Evolutionary conservation across 2,888 invertebrate genomes (phyloP).

Genomic region (Rutpela maculata): DNA sequence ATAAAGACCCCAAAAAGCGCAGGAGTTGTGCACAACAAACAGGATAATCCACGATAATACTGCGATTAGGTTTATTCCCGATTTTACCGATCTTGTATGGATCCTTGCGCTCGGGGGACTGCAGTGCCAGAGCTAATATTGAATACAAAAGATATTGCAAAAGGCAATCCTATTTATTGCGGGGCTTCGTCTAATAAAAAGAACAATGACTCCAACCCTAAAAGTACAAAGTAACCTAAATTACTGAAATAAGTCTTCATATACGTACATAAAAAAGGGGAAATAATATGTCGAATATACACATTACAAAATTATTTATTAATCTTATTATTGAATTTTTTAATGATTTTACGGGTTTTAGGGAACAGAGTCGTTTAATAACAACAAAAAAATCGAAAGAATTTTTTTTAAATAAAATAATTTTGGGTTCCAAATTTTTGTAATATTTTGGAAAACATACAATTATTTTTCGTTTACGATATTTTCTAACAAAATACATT

Average conservation of each 20-base stretch:
- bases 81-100: constrained; percentile 7
- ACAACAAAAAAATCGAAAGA: too few species aligned
- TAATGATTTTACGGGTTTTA: too few species aligned
- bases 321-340: not conserved
- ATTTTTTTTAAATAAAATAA: too few species aligned
- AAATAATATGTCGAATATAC: not conserved
- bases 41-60: constrained; percentile 18
- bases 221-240: not conserved
- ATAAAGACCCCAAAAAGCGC: constrained; percentile 17
- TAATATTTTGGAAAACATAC: too few species aligned
- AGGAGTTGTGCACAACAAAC: constrained; percentile 2
- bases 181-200: not conserved
- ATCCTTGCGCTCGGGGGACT: not conserved
- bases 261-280: not conserved
- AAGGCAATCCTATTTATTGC: not conserved
- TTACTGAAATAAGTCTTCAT: not conserved
- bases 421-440: too few species aligned
- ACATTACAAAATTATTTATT: not conserved
- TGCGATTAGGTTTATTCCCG: constrained; percentile 12
- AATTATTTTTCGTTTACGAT: too few species aligned
- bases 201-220: not conserved
- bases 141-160: constrained; percentile 1
- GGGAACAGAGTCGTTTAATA: too few species aligned
- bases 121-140: not conserved
- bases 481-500: too few species aligned